Evolutionary conservation across 2,888 invertebrate species (phyloP), one percentile per base, ranked within the genome.

Genomic region (Folsomia manolachei): DNA sequence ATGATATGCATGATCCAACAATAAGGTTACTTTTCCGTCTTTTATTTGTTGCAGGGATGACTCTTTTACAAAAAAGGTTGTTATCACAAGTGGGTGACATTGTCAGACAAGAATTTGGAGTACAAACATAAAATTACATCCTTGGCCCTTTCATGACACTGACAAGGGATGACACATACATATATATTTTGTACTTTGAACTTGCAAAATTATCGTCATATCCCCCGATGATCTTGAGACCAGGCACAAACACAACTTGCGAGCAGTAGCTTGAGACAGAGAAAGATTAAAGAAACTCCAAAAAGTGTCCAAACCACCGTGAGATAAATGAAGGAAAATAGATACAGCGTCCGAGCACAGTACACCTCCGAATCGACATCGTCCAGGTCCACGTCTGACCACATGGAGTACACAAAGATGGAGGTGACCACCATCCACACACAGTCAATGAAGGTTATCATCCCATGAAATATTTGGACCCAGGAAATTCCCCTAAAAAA

Each of bases 401-500:
- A 21, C 9, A 19, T 26, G 27, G n/a, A 21, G 69, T 60, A 56
- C 11, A 56, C 56, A 19, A 56, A 56, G n/a, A 56, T 19, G 56
- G 56, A 56, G 11, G 56, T 19, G 11, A 56, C 56, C n/a, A 56
- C 21, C 11, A 56, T n/a, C 56, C 56, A 56, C n/a, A 56, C 56
- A n/a, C 56, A 56, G 60, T 60, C 39, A 56, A 69, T 23, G 60
- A 60, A 1, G 56, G 60, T 26, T 23, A 68, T 21, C 67, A 67
- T 1, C 11, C 18, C 19, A 19, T 56, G 56, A 19, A 56, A 19
- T 7, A 56, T 14, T 4, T 19, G 39, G 39, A 39, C 7, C 39
- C 39, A 39, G 39, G 39, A 9, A 4, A 39, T 39, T 39, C 14
- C 14, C 39, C 39, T 39, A 39, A 39, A 9, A 39, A 39, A 39